Base-by-base conservation (phyloP, 2,113 vertebrate species). In the Cacatua alba region DNA sequence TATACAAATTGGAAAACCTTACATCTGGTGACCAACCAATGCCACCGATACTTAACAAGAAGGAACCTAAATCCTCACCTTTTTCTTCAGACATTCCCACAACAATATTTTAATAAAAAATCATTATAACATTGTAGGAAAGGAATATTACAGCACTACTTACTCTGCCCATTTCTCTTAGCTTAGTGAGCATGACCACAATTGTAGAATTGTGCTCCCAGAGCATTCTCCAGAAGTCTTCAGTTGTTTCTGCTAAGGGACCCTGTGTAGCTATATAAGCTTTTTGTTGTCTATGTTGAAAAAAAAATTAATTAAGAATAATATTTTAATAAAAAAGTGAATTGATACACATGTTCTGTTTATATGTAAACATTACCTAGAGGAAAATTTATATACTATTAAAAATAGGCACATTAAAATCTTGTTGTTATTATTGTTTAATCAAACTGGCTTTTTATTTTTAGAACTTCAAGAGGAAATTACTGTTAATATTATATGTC, bases 131-230 rank as follows among this genome's bases (percentile, higher is more conserved):
- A 53, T 29, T 84, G 75, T 51, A 62, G n/a, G 13, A 79, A 53
- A 69, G 28, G 21, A 77, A 37, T 53, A 43, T 52, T 57, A 44
- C 19, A 86, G 23, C 7, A 26, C 43, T 37, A 98, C 98, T 92
- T 98, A 99, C 99, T 98, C 99, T 98, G 97, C 99, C 99, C 99
- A 99, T 99, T 98, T 99, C 99, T 97, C 99, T 97, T 70, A 99
- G 98, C 95, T 99, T 99, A 96, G 99, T 99, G n/a, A 99, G 98
- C 99, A 99, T 99, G 88, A 99, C 99, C 18, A 99, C 99, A 53
- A 99, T 99, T 78, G 99, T 99, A 76, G 99, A 99, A 97, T 99
- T 99, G 97, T 99, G 99, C 75, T 99, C 99, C 99, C 99, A 99
- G 49, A 99, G 99, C 99, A 99, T 99, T 96, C 99, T 98, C 99